These are phyloP conservation scores for Gambusia holbrooki DNA, from an alignment of 2,113 vertebrate genomes.

Conservation along the genomic window DNA sequence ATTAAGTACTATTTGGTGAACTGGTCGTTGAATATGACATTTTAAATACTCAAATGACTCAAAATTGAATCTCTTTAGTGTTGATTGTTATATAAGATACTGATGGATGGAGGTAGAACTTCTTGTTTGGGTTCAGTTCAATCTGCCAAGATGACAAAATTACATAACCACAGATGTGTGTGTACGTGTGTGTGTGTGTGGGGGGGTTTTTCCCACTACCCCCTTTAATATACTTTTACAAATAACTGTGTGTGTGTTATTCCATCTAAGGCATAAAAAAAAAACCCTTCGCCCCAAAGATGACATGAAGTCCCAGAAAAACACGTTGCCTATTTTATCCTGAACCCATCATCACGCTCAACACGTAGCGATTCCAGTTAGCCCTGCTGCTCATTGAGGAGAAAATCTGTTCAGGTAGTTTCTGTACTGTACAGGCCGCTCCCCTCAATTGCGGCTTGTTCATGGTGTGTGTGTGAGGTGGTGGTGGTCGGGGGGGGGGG, in stretches of 20 bases:
- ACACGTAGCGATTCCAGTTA: constrained; percentile 28
- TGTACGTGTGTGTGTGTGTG: constrained; percentile 10
- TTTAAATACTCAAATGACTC: background rate
- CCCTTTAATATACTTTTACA: constrained; percentile 21
- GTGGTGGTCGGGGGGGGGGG: no score
- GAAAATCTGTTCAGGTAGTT: constrained; percentile 55
- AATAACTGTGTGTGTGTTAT: constrained; percentile 25
- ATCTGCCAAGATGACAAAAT: constrained; percentile 38
- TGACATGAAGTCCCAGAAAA: constrained; percentile 58
- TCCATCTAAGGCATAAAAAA: constrained; percentile 32
- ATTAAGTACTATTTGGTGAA: background rate
- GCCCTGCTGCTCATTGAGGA: constrained; percentile 35
- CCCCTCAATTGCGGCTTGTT: no score
- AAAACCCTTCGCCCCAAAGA: constrained; percentile 35
- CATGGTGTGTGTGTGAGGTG: no score
- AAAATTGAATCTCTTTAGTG: no score
- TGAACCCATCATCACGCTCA: constrained; percentile 7
- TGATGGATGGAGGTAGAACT: constrained; percentile 18
- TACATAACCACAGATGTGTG: constrained; percentile 56
- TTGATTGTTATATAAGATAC: background rate
- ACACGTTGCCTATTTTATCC: constrained; percentile 58
- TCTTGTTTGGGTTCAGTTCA: constrained; percentile 35
- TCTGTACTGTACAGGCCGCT: constrained; percentile 63
- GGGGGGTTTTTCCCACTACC: background rate
- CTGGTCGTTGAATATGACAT: background rate